Evolutionary conservation across 2,113 vertebrate species (phyloP), one percentile per base, ranked within the genome.

Genomic region (Myiagra hebetior): DNA sequence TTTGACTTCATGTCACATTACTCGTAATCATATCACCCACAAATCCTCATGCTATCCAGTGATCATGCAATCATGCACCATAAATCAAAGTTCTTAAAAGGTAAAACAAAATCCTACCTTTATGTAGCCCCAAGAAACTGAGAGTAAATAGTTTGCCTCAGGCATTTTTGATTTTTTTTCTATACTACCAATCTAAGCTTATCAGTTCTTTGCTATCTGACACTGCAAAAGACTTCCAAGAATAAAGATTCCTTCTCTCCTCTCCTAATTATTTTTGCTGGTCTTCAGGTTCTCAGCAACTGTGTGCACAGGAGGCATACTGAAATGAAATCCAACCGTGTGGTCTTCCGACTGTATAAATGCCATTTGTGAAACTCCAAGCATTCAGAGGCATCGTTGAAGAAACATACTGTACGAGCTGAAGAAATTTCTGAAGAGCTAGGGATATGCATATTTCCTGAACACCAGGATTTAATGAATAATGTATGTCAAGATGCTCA

Each of bases 111-210:
- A 92, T 96, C 99, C 98, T 99, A 99, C 99, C 99, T 99, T 99
- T 98, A 99, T 99, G 97, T 99, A 99, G 96, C 99, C 99, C 99
- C 99, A 99, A 80, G 99, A 99, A 95, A 99, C 99, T 95, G 99
- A 99, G 62, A 99, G 98, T 93, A 99, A 98, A 98, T 99, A 99
- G 97, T 99, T 99, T 95, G 98, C 98, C 98, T 99, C 99, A 97
- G 99, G 99, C 99, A 99, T 99, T 97, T 98, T 98, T 95, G 89
- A 91, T 88, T 94, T 79, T 79, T 96, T 95, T 88, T 95, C 77
- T 91, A 31, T 78, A 33, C 53, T 95, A 88, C 62, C 49, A 96
- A 24, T 76, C 79, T 95, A 94, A 95, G 93, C 60, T 84, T 53
- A 79, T 88, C 95, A 37, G 94, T 94, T 96, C 91, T 97, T 97